Evolutionary conservation across 53 echinoderm and acorn worm species (phyloP), one percentile per base, ranked within the genome.

Genomic region (Holothuria scabra): DNA sequence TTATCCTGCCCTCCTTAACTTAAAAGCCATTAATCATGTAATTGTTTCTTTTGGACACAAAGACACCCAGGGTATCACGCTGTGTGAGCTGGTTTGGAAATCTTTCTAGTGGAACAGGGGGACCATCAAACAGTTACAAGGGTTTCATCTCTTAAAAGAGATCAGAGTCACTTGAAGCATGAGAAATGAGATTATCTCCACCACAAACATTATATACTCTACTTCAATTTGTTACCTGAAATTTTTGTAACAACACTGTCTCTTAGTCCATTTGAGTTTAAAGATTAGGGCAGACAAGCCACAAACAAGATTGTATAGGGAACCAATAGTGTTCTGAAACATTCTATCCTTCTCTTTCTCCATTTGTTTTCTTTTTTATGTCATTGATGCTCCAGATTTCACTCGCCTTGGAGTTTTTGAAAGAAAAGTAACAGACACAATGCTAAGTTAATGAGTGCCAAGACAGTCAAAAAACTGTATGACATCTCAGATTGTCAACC

Each of bases 151-250:
- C 68, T 68, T 38, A 32, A 68, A 68, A 68, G 68, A 68, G 37
- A 68, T 38, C 30, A 68, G 14, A 8, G 33, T 35, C 4, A 33
- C 3, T 19, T 38, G 12, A 33, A 38, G 68, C 68, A 68, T 68
- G 68, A 68, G 68, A 68, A 68, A 68, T 68, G 37, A 68, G 68
- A 68, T 68, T 68, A 68, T n/a, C 68, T 68, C 68, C 68, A 68
- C 68, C 68, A 38, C 68, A 68, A 68, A 68, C 68, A 68, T 68
- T 68, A 31, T 68, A 35, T n/a, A 13, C 29, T 68, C 68, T n/a
- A 28, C 37, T 33, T 68, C 68, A 68, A 68, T 33, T 68, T 68
- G 68, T 68, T 68, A 28, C 34, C 68, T 32, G 30, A 68, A 68
- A 68, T 68, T 68, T 22, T 33, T 68, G 68, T 68, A 21, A 68